Evolutionary conservation across 2,888 invertebrate genomes (phyloP), one percentile per base, ranked within the genome.

Genomic region (Lepas anatifera): DNA sequence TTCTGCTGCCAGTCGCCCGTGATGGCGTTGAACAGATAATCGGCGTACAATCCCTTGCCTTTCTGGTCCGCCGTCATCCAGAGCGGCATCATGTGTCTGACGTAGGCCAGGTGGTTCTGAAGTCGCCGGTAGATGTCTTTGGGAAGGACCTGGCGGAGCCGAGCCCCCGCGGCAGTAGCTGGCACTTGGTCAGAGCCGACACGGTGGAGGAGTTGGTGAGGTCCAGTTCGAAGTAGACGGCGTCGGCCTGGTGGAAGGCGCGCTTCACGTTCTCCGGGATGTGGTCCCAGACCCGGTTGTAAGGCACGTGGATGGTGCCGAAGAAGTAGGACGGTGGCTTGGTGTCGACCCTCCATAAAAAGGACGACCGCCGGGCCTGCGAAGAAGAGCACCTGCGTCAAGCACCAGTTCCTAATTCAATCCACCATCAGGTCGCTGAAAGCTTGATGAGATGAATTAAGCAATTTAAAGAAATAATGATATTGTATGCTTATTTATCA

Each of bases 301-400:
- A 84, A 0, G 84, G 83, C 25, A 85, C 84, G 77, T 84, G 84
- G 74, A 85, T 83, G 18, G 84, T 84, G 41, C 84, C 84, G 76
- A 84, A 84, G 73, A 84, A 80, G 77, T 81, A 84, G 3, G 82
- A 77, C 2, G 78, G 77, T 3, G 79, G 78, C 32, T 73, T 71
- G 10, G 73, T 70, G 48, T 74, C 72, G 46, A 75, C 73, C 69
- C 72, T 70, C 76, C 76, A 76, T 63, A 76, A 72, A 71, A 76
- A 76, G 32, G 75, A 76, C 46, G 71, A 41, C 32, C 22, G 32
- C 2, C 35, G 35, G 0, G 35, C 6, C 58, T 58, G 58, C 7
- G 35, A 58, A 41, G 41, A 4, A 10, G 41, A 4, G 16, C 41
- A n/a, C n/a, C n/a, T n/a, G n/a, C n/a, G n/a, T n/a, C n/a, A n/a